Base-by-base conservation (phyloP, 2,797 vertebrate genomes). In the Microcaecilia unicolor region DNA sequence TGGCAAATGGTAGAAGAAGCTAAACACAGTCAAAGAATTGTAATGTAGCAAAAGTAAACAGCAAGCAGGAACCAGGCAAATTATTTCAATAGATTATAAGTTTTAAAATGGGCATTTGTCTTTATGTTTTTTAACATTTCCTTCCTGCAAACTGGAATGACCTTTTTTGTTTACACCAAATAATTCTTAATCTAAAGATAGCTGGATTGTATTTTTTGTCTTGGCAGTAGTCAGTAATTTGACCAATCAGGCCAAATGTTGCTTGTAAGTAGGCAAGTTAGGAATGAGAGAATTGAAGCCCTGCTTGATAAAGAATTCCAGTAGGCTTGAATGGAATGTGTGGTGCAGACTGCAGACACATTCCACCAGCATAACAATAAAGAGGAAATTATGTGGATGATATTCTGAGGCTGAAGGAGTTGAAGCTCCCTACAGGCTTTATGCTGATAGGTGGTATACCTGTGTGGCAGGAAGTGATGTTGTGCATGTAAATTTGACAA, bases 151-250 rank as follows among this genome's bases (percentile, higher is more conserved):
- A 48, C 30, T 41, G 51, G 29, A 67, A 57, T 58, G 41, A 57
- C 33, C 34, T 48, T 47, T 61, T 65, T n/a, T 68, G 41, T 50
- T 55, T 42, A 49, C 10, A 18, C 34, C 35, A 58, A 36, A 58
- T 47, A 59, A 48, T 48, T 50, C 35, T 4, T 57, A 51, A 55
- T 65, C 44, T 43, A 41, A 22, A 66, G 54, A 46, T 41, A 59
- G 37, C 41, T 61, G 50, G 59, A 53, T 35, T 21, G n/a, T n/a
- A 48, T 44, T 28, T 43, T 52, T 45, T 39, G 25, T 40, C 55
- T 55, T 33, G 36, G 29, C 31, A 43, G 18, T 31, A 52, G 37
- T 15, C 58, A 37, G 25, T 23, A 24, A 7, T 51, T 31, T 52
- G 31, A 13, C 33, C 18, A 25, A 29, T 41, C 35, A 35, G 32